Base-by-base conservation (phyloP, 2,113 vertebrate species). In the Campylorhamphus procurvoides region DNA sequence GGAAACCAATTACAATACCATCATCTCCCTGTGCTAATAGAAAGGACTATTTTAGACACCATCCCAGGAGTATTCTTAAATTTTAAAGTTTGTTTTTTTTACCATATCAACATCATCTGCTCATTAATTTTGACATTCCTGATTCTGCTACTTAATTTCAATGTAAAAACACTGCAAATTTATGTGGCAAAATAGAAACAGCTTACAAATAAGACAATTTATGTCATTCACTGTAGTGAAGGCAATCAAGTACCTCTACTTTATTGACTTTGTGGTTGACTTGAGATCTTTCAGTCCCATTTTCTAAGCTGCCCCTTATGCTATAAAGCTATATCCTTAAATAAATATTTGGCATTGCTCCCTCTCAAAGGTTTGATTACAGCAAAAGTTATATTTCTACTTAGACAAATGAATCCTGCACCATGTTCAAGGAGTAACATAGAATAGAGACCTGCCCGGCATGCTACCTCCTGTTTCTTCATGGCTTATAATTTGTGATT, bases 11-110 rank as follows among this genome's bases (percentile, higher is more conserved):
- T 69, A 76, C 35, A 93, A 33, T 17, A 39, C 25, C 33, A 49
- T 81, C 80, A 84, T 68, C 60, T 93, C 85, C 93, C 88, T 77
- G 40, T 84, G 55, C 49, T 80, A 83, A 95, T 83, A 79, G 33
- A 84, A 88, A 84, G 63, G 44, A 94, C 58, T 87, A 59, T 49
- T 93, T 73, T 33, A 62, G 84, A 90, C 94, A 93, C 52, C 94
- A 86, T 40, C 75, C 8, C 37, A 94, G 80, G 67, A 91, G 49
- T 79, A 89, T 91, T 95, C 85, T 94, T 96, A 74, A 79, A 96
- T 97, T 95, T 84, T 76, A 58, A 79, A 46, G 86, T 93, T 97
- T 95, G 68, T 84, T 91, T 76, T 76, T 92, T 96, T 97, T 92
- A 80, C 77, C 86, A 71, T 91, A 91, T 75, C 94, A 97, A 92